Percentiles rank a stretch among this genome's conserved stretches.
Conservation (phyloP, 2,113 vertebrate genomes). For the Anas platyrhynchos region DNA sequence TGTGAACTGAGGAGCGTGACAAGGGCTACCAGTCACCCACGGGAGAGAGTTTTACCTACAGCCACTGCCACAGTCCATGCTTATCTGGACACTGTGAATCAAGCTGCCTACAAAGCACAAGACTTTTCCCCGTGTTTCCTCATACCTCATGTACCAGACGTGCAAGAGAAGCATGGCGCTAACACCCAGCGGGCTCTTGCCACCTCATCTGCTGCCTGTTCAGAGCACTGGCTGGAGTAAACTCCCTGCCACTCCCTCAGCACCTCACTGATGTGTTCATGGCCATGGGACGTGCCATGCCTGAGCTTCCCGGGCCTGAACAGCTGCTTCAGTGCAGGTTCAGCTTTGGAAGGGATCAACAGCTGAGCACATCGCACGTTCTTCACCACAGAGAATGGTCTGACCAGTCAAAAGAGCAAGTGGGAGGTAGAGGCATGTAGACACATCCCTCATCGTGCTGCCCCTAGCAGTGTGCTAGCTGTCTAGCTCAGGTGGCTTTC, state of each 20-base stretch:
- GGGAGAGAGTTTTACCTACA: neutral
- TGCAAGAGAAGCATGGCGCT: rapidly evolving
- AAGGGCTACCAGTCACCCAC: neutral
- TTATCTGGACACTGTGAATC: neutral
- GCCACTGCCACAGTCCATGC: neutral
- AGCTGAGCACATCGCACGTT: neutral
- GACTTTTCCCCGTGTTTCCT: neutral
- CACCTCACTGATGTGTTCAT: rapidly evolving
- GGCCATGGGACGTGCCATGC: neutral
- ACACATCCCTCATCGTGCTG: neutral
- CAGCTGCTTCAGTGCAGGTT: rapidly evolving
- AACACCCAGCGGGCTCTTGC: neutral
- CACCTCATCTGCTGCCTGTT: neutral
- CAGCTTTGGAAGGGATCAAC: neutral
- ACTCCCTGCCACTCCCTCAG: neutral
- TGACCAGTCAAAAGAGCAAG: neutral
- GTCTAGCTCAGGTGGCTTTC: neutral
- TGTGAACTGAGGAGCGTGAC: neutral
- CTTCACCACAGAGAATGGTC: neutral
- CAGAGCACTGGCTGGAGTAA: neutral
- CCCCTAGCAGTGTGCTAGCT: neutral
- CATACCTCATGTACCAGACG: neutral
- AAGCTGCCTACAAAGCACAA: neutral
- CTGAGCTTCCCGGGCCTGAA: neutral
- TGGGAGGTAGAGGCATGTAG: rapidly evolving